Base-by-base conservation (phyloP, 2,797 vertebrate genomes). In the Sciurus carolinensis region DNA sequence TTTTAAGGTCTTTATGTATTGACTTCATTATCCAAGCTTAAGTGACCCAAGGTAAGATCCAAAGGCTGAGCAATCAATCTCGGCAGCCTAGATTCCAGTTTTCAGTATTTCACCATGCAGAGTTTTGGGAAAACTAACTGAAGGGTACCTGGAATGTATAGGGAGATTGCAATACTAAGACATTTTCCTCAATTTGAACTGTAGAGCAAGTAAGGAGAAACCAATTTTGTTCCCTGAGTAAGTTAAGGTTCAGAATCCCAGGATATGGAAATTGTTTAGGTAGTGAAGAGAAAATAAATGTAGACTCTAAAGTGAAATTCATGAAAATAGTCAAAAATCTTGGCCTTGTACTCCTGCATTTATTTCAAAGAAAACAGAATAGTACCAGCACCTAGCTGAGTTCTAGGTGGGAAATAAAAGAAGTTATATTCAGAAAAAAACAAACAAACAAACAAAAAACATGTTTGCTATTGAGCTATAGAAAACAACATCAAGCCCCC, bases 381-480 rank as follows among this genome's bases (percentile, higher is more conserved):
- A 36, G 36, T 36, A 36, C 36, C 36, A 36, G 36, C 36, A 36
- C 36, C 36, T 36, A 36, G 36, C 36, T 36, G 36, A 36, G 36
- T 36, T 36, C 36, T 36, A 36, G 36, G 36, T 36, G 36, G 36
- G 36, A 36, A 36, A 36, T 36, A 36, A 36, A 36, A 36, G 36
- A 36, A 36, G 36, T 36, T 36, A 36, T 36, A 36, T 36, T 36
- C 36, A 36, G 36, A 36, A 36, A 36, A 2, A 36, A 36, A 36
- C 36, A 36, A 36, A 36, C 36, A 36, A 36, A 36, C 36, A 36
- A 36, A 36, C 36, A 36, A 36, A 36, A 36, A 36, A 36, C 36
- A 36, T 36, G 36, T 90, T 97, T 97, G n/a, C 64, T 94, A 26
- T 71, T 90, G 83, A 94, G 50, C n/a, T 90, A 14, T 36, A 64